Evolutionary conservation across 2,113 vertebrate genomes (phyloP), one percentile per base, ranked within the genome.

Genomic region (Eulacestoma nigropectus): DNA sequence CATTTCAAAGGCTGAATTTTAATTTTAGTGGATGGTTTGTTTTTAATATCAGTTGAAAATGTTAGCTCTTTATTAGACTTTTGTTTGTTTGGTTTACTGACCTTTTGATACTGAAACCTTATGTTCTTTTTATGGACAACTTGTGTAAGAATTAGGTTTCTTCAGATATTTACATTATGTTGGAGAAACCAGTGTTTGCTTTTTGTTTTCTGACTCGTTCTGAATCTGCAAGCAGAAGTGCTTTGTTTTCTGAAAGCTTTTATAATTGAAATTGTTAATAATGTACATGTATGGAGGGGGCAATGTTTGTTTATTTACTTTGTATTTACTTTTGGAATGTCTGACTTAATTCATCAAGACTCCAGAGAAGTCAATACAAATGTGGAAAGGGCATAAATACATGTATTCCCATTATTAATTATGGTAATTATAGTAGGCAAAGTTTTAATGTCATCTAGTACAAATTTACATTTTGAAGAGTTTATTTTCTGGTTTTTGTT

Each of bases 1-100:
- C n/a, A 13, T 96, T 94, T 89, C 73, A 94, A 94, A 95, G 85
- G 20, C 80, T 84, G 76, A 95, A 93, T 95, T 92, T 96, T 95
- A 90, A 89, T 96, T 93, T 88, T 78, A 78, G 73, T 55, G 64
- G 64, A 70, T 84, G 44, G 72, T 75, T 96, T 94, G 41, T 81
- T 94, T 96, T 93, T 81, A 85, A 91, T 95, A 79, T 62, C 4
- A 63, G 79, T 86, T 85, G 82, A 90, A 90, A 94, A 92, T 90
- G 26, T 75, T 90, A 94, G 32, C 22, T 83, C 50, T 91, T 87
- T 63, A 70, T 92, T 95, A 69, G 50, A 44, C 73, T 87, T 91
- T 90, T 95, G 52, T 44, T 95, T 87, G 42, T 5, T 91, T 83
- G 21, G 42, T 91, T 95, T 80, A 77, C 69, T 94, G 56, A 21